These are phyloP conservation scores for Lampris megalopsis DNA, from an alignment of 2,113 vertebrate species.

Conservation along the genomic window DNA sequence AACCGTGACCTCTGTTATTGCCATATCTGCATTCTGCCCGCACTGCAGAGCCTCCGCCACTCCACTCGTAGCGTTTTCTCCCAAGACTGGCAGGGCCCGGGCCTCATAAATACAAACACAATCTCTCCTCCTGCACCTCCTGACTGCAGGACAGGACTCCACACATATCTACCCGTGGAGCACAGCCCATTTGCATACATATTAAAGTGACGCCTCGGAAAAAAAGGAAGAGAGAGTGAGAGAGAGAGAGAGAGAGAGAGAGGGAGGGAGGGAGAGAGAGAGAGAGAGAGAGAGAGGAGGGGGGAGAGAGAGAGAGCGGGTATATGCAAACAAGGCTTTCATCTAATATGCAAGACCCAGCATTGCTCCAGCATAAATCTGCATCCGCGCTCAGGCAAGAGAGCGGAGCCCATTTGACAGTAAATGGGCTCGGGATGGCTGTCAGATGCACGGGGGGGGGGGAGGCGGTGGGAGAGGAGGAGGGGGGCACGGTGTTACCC, in stretches of 20 bases:
- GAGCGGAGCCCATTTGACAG: constrained; percentile 75
- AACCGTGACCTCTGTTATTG: constrained; percentile 79
- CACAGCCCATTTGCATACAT: constrained; percentile 84
- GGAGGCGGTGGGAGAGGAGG: too few species aligned
- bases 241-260: constrained; percentile 61
- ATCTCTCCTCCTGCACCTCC: constrained; percentile 82
- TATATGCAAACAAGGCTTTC: constrained; percentile 85
- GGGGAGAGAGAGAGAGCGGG: constrained; percentile 54
- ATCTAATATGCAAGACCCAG: constrained; percentile 83
- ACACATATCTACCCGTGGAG: constrained; percentile 83
- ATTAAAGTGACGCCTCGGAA: constrained; percentile 85
- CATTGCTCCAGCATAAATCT: constrained; percentile 83
- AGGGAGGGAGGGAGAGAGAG: constrained; percentile 46
- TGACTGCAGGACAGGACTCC: constrained; percentile 83
- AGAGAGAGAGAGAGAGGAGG: background rate
- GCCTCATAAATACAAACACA: constrained; percentile 84
- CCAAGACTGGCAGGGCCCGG: constrained; percentile 75
- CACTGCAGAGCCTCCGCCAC: constrained; percentile 78
- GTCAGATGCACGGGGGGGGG: constrained; percentile 70
- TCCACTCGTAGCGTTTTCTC: constrained; percentile 71
- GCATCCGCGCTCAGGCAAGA: constrained; percentile 77
- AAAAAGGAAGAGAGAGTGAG: too few species aligned
- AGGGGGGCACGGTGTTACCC: constrained; percentile 62
- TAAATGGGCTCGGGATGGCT: constrained; percentile 74
- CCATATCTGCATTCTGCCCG: constrained; percentile 79